Evolutionary conservation across 2,888 invertebrate genomes (phyloP), one percentile per base, ranked within the genome.

Genomic region (Choristoneura rosaceana): DNA sequence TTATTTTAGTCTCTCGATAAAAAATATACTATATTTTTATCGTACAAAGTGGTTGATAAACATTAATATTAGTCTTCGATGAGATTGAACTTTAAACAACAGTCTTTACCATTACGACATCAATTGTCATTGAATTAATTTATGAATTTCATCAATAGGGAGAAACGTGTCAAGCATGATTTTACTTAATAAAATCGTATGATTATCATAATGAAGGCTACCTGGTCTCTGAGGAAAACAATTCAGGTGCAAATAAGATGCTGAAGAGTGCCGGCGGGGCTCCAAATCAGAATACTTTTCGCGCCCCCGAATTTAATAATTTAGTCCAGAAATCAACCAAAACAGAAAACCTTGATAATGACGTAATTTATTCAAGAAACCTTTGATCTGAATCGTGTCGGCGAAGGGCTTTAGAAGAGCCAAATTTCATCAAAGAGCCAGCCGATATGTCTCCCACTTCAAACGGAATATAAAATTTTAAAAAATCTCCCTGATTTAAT

Each of bases 281-380:
- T 41, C 67, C 55, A 38, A 59, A 71, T 47, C 62, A 61, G 66
- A 38, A 45, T 55, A 55, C 45, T 14, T 43, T 71, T 71, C 38
- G 34, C 66, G 34, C 55, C 61, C 25, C 43, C 17, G 66, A 67
- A 62, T 71, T 71, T 61, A 61, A 66, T 71, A 67, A 62, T 67
- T 71, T 71, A 58, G 38, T 45, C n/a, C 45, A 62, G 67, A 71
- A 68, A 68, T 71, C 67, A 67, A 67, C 47, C 67, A 63, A 68
- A 71, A 71, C 62, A 68, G 67, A 68, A 68, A 68, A 71, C 62
- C 62, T 68, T 67, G 67, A 68, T 71, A 68, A 71, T 63, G 71
- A 71, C 34, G 67, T 71, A 71, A 71, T 71, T 71, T 68, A 68
- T 71, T 71, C 67, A 71, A 71, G 71, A 45, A 68, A 71, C 58